Evolutionary conservation across 2,888 invertebrate species (phyloP).

Genomic region (Drosophila histrio): DNA sequence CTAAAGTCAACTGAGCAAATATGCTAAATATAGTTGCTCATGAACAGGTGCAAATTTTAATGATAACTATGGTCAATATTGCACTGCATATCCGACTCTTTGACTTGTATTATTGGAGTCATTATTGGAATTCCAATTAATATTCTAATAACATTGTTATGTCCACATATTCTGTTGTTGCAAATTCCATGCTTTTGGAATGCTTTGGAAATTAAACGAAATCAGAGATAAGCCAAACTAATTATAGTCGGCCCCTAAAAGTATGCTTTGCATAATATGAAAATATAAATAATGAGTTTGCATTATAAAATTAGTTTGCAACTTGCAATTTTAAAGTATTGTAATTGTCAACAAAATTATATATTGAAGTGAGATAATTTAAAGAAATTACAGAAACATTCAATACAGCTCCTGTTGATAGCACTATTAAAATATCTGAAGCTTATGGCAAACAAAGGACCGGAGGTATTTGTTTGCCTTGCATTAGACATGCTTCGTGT

Average conservation of each 20-base stretch:
- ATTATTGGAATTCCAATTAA: background rate
- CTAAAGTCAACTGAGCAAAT: background rate
- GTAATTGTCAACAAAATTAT: background rate
- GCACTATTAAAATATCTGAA: background rate
- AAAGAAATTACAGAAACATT: background rate
- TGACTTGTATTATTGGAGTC: background rate
- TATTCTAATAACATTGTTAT: background rate
- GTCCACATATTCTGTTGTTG: background rate
- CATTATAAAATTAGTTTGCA: background rate
- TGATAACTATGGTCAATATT: background rate
- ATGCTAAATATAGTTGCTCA: background rate
- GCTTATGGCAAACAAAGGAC: background rate
- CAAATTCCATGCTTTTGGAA: background rate
- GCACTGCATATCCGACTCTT: background rate
- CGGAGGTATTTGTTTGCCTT: background rate
- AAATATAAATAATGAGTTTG: background rate
- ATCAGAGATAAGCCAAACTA: background rate
- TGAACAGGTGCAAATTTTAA: background rate
- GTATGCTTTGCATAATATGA: background rate
- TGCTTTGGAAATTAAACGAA: background rate
- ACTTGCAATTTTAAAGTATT: background rate
- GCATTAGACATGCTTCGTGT: background rate
- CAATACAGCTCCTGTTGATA: background rate
- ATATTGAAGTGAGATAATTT: background rate
- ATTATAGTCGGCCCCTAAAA: background rate